These are phyloP conservation scores for Vireo griseus DNA, from an alignment of 2,797 vertebrate genomes.

Conservation along the genomic window DNA sequence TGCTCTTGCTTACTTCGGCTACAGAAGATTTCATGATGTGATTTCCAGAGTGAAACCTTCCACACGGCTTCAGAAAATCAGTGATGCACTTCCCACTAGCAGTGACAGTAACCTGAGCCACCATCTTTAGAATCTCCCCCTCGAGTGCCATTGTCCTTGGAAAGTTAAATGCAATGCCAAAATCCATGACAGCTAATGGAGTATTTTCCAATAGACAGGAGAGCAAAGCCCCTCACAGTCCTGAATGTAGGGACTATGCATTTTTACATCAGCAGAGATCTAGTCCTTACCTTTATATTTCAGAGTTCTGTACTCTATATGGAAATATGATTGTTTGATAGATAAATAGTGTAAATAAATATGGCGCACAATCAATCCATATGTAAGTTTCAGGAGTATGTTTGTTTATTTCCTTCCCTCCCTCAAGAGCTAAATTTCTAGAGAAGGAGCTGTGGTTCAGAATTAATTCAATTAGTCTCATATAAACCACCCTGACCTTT, in stretches of 20 bases:
- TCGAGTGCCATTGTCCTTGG: background rate
- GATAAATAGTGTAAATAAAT: background rate
- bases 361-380: background rate
- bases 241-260: background rate
- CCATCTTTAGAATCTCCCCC: background rate
- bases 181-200: background rate
- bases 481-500: conserved; percentile 19
- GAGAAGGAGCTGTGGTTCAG: background rate
- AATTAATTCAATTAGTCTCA: conserved; percentile 18
- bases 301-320: background rate
- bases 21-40: background rate
- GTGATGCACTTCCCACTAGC: background rate
- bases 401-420: background rate
- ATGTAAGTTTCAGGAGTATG: background rate
- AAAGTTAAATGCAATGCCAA: background rate
- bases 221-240: background rate
- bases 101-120: background rate
- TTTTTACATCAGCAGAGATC: background rate
- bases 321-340: background rate
- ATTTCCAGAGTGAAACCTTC: background rate
- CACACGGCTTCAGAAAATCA: background rate
- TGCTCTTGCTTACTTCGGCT: background rate
- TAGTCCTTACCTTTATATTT: background rate
- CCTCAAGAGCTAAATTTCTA: background rate
- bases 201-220: background rate